Conservation (phyloP, 2,113 vertebrate genomes). For the Australoheros scitulus region DNA sequence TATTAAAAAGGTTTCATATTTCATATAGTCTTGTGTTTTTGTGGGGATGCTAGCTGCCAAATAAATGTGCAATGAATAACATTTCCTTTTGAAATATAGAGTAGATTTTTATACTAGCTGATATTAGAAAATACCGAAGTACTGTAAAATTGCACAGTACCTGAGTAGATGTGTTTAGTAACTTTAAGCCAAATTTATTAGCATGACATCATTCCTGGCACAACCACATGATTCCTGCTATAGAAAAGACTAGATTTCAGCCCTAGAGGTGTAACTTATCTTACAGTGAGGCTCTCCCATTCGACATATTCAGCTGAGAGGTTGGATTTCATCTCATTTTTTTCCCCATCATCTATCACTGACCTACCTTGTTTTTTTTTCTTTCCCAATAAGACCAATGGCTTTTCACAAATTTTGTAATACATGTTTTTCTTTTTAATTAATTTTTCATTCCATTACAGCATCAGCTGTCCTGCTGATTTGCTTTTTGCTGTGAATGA, state of each 20-base stretch:
- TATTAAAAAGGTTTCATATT: background rate
- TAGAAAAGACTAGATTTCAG: constrained; percentile 8
- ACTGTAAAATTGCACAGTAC: background rate
- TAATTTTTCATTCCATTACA: constrained; percentile 21
- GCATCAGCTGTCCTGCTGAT: constrained; percentile 7
- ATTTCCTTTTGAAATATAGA: background rate
- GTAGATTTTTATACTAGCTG: background rate
- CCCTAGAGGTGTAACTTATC: constrained; percentile 10
- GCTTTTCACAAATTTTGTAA: background rate
- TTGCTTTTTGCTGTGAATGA: constrained; percentile 26
- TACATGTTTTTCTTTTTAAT: background rate
- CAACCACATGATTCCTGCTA: background rate
- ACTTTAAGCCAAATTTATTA: background rate
- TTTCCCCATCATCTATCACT: constrained; percentile 1
- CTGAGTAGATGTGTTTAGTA: background rate
- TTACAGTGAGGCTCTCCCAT: background rate
- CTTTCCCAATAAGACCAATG: background rate
- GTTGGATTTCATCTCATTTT: constrained; percentile 13
- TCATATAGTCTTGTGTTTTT: background rate
- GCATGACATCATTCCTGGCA: constrained; percentile 24
- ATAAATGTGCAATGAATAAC: background rate
- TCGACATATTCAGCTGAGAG: background rate
- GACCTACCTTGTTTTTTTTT: background rate
- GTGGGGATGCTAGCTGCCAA: no score
- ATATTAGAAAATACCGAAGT: background rate